Conservation (phyloP, 2,888 invertebrate species). For the Aplocera efformata region DNA sequence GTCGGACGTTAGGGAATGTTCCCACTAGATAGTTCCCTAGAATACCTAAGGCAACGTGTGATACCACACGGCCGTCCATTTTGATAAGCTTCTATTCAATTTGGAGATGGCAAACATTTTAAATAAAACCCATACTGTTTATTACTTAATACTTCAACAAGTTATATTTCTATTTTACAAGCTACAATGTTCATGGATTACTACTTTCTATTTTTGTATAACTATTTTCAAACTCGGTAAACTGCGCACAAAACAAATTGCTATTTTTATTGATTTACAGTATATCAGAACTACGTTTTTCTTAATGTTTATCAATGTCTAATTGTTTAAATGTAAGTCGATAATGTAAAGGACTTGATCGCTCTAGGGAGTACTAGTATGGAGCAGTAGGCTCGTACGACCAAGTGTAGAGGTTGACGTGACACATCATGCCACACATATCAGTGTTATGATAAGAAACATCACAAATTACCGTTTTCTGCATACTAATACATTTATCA, state of each 20-base stretch:
- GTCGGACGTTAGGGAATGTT: slow-evolving; percentile 28
- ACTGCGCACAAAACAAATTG: slow-evolving; percentile 28
- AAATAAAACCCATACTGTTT: slow-evolving; percentile 12
- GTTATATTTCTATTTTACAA: slow-evolving; percentile 15
- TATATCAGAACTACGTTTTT: slow-evolving; percentile 9
- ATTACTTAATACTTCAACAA: slow-evolving; percentile 10
- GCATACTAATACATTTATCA: slow-evolving; percentile 30
- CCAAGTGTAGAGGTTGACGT: slow-evolving; percentile 57
- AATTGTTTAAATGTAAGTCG: slow-evolving; percentile 17
- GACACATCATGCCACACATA: slow-evolving; percentile 78
- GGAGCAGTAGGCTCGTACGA: slow-evolving; percentile 48
- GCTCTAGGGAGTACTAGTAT: slow-evolving; percentile 38
- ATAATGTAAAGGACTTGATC: slow-evolving; percentile 31
- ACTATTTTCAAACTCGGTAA: slow-evolving; percentile 17
- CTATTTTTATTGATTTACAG: slow-evolving; percentile 25
- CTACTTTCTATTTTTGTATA: slow-evolving; percentile 27
- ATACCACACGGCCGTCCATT: slow-evolving; percentile 46
- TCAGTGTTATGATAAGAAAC: slow-evolving; percentile 60
- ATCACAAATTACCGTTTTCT: slow-evolving; percentile 46
- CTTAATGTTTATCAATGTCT: slow-evolving; percentile 9
- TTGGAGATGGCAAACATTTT: slow-evolving; percentile 10
- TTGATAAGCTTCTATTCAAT: slow-evolving; percentile 33
- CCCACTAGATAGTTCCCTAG: slow-evolving; percentile 33
- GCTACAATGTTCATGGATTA: slow-evolving; percentile 7
- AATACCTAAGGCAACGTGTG: slow-evolving; percentile 38